Percentiles rank a stretch among this genome's conserved stretches.
phyloP scores from a whole-genome alignment of 2,797 vertebrate species.

The Sebastes miniatus region DNA sequence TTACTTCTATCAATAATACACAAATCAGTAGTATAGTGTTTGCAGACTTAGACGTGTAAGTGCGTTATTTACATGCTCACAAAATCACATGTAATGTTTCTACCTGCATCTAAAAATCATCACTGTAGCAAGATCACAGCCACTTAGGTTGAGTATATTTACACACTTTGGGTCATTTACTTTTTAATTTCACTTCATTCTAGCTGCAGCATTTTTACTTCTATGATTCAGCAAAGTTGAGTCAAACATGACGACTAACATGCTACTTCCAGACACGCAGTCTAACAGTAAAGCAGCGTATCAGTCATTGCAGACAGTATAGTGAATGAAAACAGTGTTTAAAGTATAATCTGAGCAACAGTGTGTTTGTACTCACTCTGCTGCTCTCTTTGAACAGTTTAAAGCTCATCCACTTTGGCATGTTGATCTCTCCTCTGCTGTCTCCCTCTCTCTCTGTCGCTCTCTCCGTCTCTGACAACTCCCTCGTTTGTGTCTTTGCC shows the following conservation, averaged over 20 bases:
- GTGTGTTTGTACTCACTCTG: slow-evolving; percentile 76
- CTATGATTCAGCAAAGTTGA: background rate
- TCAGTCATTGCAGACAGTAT: background rate
- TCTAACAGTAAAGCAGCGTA: background rate
- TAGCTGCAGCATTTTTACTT: background rate
- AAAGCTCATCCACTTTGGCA: slow-evolving; percentile 88
- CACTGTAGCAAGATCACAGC: no score
- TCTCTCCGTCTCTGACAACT: slow-evolving; percentile 56
- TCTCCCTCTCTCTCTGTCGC: slow-evolving; percentile 16
- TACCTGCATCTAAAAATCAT: background rate
- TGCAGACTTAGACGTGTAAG: no score
- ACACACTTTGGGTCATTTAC: background rate
- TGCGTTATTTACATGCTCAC: background rate
- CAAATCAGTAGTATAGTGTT: background rate
- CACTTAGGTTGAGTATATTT: background rate
- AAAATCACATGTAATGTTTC: background rate
- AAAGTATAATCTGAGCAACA: background rate
- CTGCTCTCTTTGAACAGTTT: slow-evolving; percentile 84
- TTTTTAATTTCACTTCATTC: background rate
- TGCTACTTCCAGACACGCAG: background rate
- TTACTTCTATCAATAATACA: background rate
- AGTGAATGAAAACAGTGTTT: background rate
- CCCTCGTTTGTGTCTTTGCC: slow-evolving; percentile 44
- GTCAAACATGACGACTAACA: background rate
- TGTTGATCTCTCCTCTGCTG: slow-evolving; percentile 59